Conservation (phyloP, 2,113 vertebrate species). For the Zosterops japonicus region DNA sequence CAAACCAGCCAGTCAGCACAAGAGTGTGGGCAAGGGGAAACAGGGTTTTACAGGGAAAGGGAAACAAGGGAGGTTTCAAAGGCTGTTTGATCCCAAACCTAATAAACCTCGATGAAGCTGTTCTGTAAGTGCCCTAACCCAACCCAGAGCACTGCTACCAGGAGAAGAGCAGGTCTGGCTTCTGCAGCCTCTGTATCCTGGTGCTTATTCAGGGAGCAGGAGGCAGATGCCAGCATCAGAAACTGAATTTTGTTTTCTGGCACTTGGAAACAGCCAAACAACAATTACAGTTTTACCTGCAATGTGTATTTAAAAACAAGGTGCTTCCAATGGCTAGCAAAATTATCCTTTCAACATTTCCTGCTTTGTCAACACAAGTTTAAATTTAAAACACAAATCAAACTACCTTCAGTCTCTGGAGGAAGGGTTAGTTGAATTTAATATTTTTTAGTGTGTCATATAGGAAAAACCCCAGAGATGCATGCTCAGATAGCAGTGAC, state of each 20-base stretch:
- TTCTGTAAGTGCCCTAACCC: not conserved
- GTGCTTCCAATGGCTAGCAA: not conserved
- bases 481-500: not conserved
- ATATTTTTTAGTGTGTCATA: not conserved
- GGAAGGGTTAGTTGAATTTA: not conserved
- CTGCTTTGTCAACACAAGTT: slow-evolving; percentile 8
- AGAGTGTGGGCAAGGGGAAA: not conserved
- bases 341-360: not conserved
- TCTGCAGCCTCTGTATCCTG: not conserved
- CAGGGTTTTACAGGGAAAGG: not conserved
- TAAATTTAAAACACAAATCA: slow-evolving; percentile 2
- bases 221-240: not conserved
- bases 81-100: not conserved
- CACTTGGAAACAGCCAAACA: not conserved
- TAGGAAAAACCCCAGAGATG: not conserved
- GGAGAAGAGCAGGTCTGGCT: not conserved
- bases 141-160: not conserved
- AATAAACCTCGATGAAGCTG: rapidly evolving
- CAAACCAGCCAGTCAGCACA: not conserved
- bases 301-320: not conserved
- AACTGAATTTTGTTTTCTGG: not conserved
- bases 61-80: not conserved
- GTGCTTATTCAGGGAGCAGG: not conserved
- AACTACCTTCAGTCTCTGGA: not conserved
- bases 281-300: not conserved